Conservation (phyloP, 2,888 invertebrate genomes). For the Neelides folsomi region DNA sequence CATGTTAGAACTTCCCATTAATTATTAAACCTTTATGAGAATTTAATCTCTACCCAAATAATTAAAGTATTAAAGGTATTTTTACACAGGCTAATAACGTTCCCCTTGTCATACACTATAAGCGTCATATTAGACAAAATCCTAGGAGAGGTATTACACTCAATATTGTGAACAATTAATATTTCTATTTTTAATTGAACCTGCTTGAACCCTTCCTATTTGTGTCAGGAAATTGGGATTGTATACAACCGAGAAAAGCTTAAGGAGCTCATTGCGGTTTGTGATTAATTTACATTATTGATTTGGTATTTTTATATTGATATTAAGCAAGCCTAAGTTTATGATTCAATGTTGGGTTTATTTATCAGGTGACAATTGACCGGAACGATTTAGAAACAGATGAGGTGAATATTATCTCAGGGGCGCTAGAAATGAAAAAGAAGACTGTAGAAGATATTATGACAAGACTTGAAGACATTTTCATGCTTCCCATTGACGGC, state of each 20-base stretch:
- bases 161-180: no score
- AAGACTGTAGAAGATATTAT: slow-evolving; percentile 47
- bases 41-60: no score
- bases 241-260: slow-evolving; percentile 91
- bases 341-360: no score
- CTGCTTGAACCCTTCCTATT: no score
- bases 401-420: slow-evolving; percentile 45
- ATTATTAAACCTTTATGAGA: no score
- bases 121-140: slow-evolving; percentile 73
- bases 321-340: background rate
- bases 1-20: slow-evolving; percentile 48
- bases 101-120: slow-evolving; percentile 82
- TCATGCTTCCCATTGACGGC: slow-evolving; percentile 44
- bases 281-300: background rate
- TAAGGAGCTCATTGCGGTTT: slow-evolving; percentile 85
- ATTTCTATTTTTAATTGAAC: no score
- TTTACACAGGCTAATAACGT: slow-evolving; percentile 54
- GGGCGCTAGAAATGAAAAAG: slow-evolving; percentile 46
- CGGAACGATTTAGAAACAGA: slow-evolving; percentile 38
- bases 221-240: slow-evolving; percentile 77
- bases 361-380: slow-evolving; percentile 35
- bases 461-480: slow-evolving; percentile 47
- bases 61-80: no score
- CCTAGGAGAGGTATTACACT: slow-evolving; percentile 60
- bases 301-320: background rate